Evolutionary conservation across 2,888 invertebrate genomes (phyloP).

Genomic region (Mythimna impura): DNA sequence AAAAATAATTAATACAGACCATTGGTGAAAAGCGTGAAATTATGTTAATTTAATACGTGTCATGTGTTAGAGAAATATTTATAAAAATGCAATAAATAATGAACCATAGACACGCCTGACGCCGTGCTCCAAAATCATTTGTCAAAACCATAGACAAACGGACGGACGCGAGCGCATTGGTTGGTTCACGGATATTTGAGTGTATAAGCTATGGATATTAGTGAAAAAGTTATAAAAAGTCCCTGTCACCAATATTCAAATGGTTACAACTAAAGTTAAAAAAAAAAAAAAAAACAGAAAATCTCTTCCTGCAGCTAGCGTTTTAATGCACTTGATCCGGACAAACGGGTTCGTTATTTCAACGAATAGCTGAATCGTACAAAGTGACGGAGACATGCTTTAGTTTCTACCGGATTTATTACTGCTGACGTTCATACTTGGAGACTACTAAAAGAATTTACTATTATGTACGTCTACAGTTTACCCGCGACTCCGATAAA

Average conservation of each 20-base stretch:
- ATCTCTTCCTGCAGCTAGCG: constrained; percentile 32
- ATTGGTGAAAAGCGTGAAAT: too few relatives aligned
- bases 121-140: too few relatives aligned
- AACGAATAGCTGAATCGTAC: constrained; percentile 67
- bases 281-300: constrained; percentile 30
- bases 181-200: too few relatives aligned
- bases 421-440: constrained; percentile 59
- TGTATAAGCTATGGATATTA: too few relatives aligned
- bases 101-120: too few relatives aligned
- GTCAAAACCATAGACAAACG: too few relatives aligned
- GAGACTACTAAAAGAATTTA: constrained; percentile 58
- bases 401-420: constrained; percentile 67
- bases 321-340: constrained; percentile 65
- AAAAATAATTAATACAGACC: too few relatives aligned
- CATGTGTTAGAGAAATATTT: too few relatives aligned
- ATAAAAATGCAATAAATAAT: too few relatives aligned
- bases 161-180: too few relatives aligned
- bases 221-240: too few relatives aligned
- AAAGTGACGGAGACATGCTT: constrained; percentile 63
- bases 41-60: too few relatives aligned
- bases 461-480: constrained; percentile 34
- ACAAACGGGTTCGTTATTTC: constrained; percentile 67
- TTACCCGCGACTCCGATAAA: constrained; percentile 6
- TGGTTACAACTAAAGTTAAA: not conserved
- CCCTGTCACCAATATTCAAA: constrained; percentile 22